Conservation (phyloP, 2,888 invertebrate genomes). For the Lochmaea crataegi region DNA sequence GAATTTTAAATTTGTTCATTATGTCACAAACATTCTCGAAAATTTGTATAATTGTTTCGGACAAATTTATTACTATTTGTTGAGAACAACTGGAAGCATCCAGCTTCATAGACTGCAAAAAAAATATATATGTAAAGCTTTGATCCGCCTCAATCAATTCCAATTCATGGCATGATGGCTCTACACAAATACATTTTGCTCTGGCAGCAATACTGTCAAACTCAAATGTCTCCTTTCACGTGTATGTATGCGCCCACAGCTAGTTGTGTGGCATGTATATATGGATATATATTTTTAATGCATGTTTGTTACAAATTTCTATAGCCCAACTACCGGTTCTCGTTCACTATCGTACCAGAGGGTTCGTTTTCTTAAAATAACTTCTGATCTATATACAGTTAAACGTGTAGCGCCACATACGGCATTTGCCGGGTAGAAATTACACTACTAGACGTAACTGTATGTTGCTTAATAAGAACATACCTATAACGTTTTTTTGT, state of each 20-base stretch:
- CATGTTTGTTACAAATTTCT: slow-evolving; percentile 53
- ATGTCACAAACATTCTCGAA: slow-evolving; percentile 10
- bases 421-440: not conserved
- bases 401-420: not conserved
- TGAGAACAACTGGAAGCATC: slow-evolving; percentile 55
- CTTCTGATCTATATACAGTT: slow-evolving; percentile 3
- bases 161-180: slow-evolving; percentile 64
- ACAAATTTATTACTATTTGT: slow-evolving; percentile 45
- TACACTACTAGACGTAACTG: not conserved
- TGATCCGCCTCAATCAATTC: slow-evolving; percentile 59
- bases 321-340: slow-evolving; percentile 53
- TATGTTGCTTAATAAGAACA: not conserved
- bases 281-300: slow-evolving; percentile 56
- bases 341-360: slow-evolving; percentile 33
- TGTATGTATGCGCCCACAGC: slow-evolving; percentile 63
- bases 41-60: slow-evolving; percentile 19
- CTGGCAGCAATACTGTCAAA: slow-evolving; percentile 59
- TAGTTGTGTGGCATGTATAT: slow-evolving; percentile 61
- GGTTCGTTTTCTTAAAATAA: slow-evolving; percentile 33
- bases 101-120: slow-evolving; percentile 61
- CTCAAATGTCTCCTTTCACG: slow-evolving; percentile 60
- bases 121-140: slow-evolving; percentile 61
- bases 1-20: slow-evolving; percentile 18
- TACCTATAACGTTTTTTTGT: not conserved
- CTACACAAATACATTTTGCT: slow-evolving; percentile 65